Conservation (phyloP, 2,888 invertebrate species). For the Endotricha flammealis region DNA sequence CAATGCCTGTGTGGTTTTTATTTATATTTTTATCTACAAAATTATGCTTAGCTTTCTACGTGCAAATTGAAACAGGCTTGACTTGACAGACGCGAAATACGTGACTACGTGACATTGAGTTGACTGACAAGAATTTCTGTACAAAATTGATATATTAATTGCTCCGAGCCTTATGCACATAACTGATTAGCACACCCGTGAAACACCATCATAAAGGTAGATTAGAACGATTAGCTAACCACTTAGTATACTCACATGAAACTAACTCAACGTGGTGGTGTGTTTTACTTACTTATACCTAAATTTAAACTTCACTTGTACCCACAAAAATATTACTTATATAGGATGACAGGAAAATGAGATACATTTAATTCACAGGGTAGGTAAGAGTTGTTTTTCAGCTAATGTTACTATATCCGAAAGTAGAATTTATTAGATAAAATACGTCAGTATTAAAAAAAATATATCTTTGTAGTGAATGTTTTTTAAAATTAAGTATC, state of each 20-base stretch:
- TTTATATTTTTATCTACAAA: slow-evolving; percentile 44
- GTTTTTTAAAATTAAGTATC: no score
- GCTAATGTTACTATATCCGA: no score
- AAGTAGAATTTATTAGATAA: no score
- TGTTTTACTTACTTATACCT: no score
- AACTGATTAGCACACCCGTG: slow-evolving; percentile 35
- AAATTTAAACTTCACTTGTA: no score
- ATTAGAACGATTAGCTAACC: slow-evolving; percentile 28
- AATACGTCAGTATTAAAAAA: no score
- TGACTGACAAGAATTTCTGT: slow-evolving; percentile 33
- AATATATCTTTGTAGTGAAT: no score
- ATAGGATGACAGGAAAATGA: no score
- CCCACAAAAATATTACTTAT: no score
- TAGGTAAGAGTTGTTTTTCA: no score
- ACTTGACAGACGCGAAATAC: slow-evolving; percentile 22
- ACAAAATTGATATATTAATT: slow-evolving; percentile 33
- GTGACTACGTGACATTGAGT: slow-evolving; percentile 19
- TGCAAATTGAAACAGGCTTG: slow-evolving; percentile 32
- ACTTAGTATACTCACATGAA: slow-evolving; percentile 29
- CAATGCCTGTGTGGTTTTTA: slow-evolving; percentile 66
- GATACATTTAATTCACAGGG: no score
- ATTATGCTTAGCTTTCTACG: slow-evolving; percentile 69
- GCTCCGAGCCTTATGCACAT: slow-evolving; percentile 36
- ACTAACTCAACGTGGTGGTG: slow-evolving; percentile 14
- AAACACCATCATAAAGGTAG: slow-evolving; percentile 34